A percentile compares a stretch with the other conserved stretches of the same genome.
These are phyloP conservation scores for Laterallus jamaicensis DNA, from an alignment of 2,113 vertebrate species.

Conservation along the genomic window DNA sequence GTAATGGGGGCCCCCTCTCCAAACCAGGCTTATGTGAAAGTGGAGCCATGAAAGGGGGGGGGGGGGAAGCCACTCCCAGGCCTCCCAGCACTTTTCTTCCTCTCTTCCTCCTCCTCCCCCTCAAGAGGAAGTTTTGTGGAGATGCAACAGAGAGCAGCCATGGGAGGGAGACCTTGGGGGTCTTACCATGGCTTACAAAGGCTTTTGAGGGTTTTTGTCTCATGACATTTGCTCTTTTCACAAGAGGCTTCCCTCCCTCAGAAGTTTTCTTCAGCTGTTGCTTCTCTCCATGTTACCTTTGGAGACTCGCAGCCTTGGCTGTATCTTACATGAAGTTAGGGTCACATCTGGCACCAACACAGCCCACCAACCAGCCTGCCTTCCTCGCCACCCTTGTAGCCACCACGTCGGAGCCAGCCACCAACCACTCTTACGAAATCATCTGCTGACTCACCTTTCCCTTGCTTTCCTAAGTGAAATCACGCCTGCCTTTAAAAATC, in stretches of 20 bases:
- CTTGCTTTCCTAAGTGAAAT: constrained; percentile 32
- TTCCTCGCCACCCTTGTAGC: accelerated
- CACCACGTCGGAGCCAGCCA: background rate
- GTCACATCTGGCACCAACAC: background rate
- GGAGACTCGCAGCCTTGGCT: background rate
- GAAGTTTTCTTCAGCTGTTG: background rate
- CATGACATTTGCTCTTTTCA: accelerated
- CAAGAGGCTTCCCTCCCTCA: background rate
- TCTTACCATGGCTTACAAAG: background rate
- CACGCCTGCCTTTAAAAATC: constrained; percentile 25
- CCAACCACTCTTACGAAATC: background rate
- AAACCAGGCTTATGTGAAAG: background rate
- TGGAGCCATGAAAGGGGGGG: background rate
- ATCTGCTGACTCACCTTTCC: constrained; percentile 57
- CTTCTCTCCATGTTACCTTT: background rate
- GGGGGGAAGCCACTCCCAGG: accelerated
- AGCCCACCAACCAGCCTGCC: background rate
- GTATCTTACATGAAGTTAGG: background rate
- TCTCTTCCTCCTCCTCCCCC: background rate
- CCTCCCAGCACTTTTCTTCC: background rate
- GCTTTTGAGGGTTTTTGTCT: background rate
- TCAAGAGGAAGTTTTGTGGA: background rate
- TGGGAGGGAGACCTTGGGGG: background rate
- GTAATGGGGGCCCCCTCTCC: accelerated
- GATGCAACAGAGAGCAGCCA: background rate